These are phyloP conservation scores for Psettodes erumei DNA, from an alignment of 2,113 vertebrate genomes.

Conservation along the genomic window DNA sequence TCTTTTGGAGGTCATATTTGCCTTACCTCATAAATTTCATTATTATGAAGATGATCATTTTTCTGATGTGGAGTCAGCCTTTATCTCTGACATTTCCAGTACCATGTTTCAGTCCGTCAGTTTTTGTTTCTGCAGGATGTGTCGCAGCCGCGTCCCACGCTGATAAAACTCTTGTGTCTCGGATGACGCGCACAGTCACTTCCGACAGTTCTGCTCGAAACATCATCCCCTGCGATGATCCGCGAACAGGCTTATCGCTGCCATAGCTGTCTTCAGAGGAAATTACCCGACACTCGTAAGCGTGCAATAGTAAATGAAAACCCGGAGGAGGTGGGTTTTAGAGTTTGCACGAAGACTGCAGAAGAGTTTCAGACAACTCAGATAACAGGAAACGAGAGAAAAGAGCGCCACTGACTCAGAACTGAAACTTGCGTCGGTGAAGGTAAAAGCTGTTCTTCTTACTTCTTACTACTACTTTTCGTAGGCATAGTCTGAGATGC, in stretches of 20 bases:
- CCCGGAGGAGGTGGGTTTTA: neutral
- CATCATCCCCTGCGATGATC: neutral
- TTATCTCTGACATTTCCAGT: slow-evolving; percentile 38
- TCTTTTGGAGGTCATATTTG: neutral
- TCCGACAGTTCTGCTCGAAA: slow-evolving; percentile 43
- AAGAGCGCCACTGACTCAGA: slow-evolving; percentile 22
- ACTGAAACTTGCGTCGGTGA: slow-evolving; percentile 57
- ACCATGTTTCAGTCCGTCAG: neutral
- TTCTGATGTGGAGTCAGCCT: neutral
- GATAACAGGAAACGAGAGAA: slow-evolving; percentile 65
- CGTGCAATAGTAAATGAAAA: neutral
- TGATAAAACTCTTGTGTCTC: slow-evolving; percentile 25
- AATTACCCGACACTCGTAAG: neutral
- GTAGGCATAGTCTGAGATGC: too few species aligned
- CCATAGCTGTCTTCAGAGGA: neutral
- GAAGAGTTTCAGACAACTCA: slow-evolving; percentile 2
- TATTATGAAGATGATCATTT: neutral
- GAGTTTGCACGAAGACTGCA: neutral
- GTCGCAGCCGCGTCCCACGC: slow-evolving; percentile 58
- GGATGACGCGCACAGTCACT: slow-evolving; percentile 61
- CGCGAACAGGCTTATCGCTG: neutral
- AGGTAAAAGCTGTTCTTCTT: slow-evolving; percentile 54
- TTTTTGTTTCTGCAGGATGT: slow-evolving; percentile 62
- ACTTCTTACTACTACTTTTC: too few species aligned
- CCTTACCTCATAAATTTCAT: neutral